A percentile compares a stretch with the other conserved stretches of the same genome.
Evolutionary conservation across 2,113 vertebrate species (phyloP).

Genomic region (Strix uralensis): DNA sequence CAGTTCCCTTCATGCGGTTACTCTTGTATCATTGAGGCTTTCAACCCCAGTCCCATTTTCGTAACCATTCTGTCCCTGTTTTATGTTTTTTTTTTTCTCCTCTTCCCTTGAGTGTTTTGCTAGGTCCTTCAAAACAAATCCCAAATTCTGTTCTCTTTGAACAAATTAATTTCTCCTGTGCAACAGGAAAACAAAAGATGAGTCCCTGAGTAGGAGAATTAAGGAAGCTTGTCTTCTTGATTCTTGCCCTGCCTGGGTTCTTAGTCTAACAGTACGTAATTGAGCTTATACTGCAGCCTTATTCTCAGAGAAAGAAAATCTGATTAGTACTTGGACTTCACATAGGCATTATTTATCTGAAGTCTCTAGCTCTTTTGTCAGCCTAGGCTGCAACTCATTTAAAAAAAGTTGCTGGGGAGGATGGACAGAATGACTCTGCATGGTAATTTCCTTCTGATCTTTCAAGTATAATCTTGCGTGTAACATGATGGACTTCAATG

Average conservation of each 20-base stretch:
- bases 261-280: neutral
- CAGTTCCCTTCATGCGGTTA: neutral
- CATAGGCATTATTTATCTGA: neutral
- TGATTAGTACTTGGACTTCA: neutral
- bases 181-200: neutral
- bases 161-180: neutral
- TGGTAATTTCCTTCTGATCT: neutral
- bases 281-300: neutral
- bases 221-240: neutral
- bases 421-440: neutral
- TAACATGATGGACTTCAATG: neutral
- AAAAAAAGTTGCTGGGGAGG: neutral
- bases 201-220: neutral
- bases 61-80: neutral
- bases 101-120: neutral
- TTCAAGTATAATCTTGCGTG: neutral
- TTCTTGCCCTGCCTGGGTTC: neutral
- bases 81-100: neutral
- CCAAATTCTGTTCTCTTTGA: neutral
- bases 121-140: neutral
- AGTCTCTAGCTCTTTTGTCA: neutral
- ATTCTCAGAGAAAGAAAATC: neutral
- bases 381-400: neutral
- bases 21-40: neutral
- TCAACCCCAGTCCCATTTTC: neutral